Evolutionary conservation across 2,113 vertebrate species (phyloP), one percentile per base, ranked within the genome.

Genomic region (Coreoperca whiteheadi): DNA sequence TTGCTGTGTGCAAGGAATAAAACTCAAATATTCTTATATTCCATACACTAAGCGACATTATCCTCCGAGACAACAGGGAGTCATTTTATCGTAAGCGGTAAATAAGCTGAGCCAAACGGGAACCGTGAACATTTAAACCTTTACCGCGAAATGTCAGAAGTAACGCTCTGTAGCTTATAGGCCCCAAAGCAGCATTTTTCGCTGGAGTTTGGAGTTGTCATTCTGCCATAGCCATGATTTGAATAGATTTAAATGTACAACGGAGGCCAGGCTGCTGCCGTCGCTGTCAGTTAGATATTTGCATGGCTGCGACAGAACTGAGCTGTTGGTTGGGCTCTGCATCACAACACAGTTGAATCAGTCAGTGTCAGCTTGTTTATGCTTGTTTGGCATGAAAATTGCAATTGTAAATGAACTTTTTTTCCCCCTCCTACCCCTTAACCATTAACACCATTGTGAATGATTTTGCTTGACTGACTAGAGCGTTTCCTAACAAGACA

Each of bases 221-320:
- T 4, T 67, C 60, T 66, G 18, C 34, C 66, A 32, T 20, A 16
- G 66, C 37, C 78, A 39, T 63, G 54, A 91, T 93, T 92, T 93
- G 87, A 91, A 91, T 90, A 91, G 70, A 93, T 94, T 87, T 79
- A 76, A 92, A 93, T 93, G 73, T 79, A 70, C 72, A 83, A 43
- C 61, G 8, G 71, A 61, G 73, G 43, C 76, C 77, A 37, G 79
- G 41, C 60, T 65, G 71, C 79, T 84, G 63, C 53, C 83, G 74
- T 70, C 80, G 61, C 81, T 87, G 86, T 87, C 85, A 74, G 71
- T 91, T 78, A 81, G 74, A 82, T 66, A 91, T 92, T 92, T 93
- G 84, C 92, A 93, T 91, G 71, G 14, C 66, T 30, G 70, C 43
- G 48, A 84, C 69, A 79, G 57, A 68, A 3, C 75, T 30, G 81